Evolutionary conservation across 2,888 invertebrate species (phyloP), one percentile per base, ranked within the genome.

Genomic region (Magallana nippona): DNA sequence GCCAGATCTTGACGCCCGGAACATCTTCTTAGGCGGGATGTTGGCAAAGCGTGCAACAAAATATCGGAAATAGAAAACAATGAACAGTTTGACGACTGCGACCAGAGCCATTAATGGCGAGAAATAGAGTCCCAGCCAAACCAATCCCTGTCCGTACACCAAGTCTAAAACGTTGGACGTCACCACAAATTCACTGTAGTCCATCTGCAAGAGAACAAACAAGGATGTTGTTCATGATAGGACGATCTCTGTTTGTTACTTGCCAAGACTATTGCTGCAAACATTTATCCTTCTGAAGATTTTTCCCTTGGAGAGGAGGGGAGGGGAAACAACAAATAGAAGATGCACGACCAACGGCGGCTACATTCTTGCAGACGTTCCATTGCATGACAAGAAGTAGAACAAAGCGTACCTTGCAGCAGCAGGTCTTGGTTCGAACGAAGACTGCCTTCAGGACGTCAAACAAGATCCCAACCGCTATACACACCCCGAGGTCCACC

Each of bases 101-200:
- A 91, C 84, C 10, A 89, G 83, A 5, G 91, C 90, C 8, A 92
- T 85, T 56, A 91, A 84, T 44, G 92, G 92, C 22, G 91, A 91
- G 84, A 91, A 91, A 87, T 90, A 92, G 1, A 92, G 86, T 8
- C 92, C 92, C 19, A 92, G 88, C 92, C 92, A 92, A 11, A 92
- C 87, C 8, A 92, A 88, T 2, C 89, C 88, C 80, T 92, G 92
- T 15, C 90, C 91, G 83, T 92, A 92, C 3, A 91, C 88, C n/a
- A 92, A 83, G 79, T 92, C 91, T 44, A 92, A 87, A 5, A 92
- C 88, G 57, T 88, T 87, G 0, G 89, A 85, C 8, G 91, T 87
- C 1, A 92, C 90, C 77, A 87, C 87, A 84, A 92, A 91, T 78
- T 90, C 87, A 57, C 89, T 86, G 85, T 87, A 89, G 10, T 85